phyloP scores from a whole-genome alignment of 1,140 invertebrate species.

The Dinothrombium tinctorium region DNA sequence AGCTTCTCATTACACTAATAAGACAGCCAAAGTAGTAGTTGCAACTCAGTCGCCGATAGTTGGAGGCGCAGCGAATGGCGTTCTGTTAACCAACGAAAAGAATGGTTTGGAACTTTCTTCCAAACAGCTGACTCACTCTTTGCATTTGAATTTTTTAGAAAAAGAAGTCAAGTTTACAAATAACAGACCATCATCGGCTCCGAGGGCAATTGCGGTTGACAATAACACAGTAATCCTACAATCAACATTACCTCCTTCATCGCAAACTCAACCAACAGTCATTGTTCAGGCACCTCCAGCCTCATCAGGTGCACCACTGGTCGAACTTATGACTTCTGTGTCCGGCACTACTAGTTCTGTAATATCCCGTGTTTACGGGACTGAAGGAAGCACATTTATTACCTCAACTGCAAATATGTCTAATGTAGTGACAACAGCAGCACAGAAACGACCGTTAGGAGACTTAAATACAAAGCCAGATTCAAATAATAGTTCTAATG shows the following conservation, averaged over 20 bases:
- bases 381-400: not conserved
- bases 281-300: conserved; percentile 14
- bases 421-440: not conserved
- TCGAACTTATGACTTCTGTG: conserved; percentile 3
- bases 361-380: conserved; percentile 6
- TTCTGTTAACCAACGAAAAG: no score
- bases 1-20: no score
- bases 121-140: no score
- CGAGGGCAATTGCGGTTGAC: conserved; percentile 5
- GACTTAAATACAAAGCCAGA: no score
- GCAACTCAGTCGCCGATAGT: no score
- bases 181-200: conserved; percentile 2
- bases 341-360: conserved; percentile 3
- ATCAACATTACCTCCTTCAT: not conserved
- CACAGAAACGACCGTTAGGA: no score
- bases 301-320: not conserved
- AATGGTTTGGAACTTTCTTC: no score
- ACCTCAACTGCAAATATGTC: not conserved
- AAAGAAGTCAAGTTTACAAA: conserved; percentile 2
- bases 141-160: no score
- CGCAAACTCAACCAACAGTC: conserved; percentile 10
- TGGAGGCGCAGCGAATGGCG: no score
- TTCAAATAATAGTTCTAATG: no score
- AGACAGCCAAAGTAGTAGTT: no score
- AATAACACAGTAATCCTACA: conserved; percentile 12